These are phyloP conservation scores for Mesembrinibis cayennensis DNA, from an alignment of 2,113 vertebrate species.

Conservation along the genomic window DNA sequence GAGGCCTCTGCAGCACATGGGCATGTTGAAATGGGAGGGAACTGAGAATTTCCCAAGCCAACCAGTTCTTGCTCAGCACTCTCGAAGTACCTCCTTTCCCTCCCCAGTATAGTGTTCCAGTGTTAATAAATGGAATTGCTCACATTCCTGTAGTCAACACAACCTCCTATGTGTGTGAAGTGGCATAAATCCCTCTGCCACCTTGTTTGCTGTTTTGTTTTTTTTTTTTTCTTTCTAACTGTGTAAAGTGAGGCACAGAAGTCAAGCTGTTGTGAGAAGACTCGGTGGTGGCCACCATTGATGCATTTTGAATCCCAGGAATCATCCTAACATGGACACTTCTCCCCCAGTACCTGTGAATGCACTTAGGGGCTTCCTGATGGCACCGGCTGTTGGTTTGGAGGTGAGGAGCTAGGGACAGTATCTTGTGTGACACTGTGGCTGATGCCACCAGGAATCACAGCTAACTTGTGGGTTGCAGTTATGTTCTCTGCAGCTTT, in stretches of 20 bases:
- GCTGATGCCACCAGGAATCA: neutral
- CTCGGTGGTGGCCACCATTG: neutral
- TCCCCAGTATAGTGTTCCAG: neutral
- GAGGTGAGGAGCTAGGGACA: neutral
- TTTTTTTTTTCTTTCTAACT: neutral
- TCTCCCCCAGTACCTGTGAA: neutral
- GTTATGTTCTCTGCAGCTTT: neutral
- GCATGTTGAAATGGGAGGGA: neutral
- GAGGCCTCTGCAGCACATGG: neutral
- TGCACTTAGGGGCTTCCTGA: neutral
- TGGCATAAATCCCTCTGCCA: neutral
- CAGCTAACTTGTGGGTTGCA: accelerated
- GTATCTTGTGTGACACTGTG: neutral
- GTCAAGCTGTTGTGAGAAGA: neutral
- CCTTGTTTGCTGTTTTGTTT: neutral
- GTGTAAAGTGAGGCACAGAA: neutral
- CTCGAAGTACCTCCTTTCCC: neutral
- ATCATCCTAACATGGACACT: accelerated
- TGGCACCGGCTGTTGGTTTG: neutral
- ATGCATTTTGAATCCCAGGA: neutral
- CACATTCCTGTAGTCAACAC: neutral
- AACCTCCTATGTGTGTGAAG: neutral
- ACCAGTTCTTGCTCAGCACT: neutral
- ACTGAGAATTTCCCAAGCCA: neutral
- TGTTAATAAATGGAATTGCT: neutral